These are phyloP conservation scores for Chrysocyon brachyurus DNA, from an alignment of 2,797 vertebrate genomes.

Conservation along the genomic window DNA sequence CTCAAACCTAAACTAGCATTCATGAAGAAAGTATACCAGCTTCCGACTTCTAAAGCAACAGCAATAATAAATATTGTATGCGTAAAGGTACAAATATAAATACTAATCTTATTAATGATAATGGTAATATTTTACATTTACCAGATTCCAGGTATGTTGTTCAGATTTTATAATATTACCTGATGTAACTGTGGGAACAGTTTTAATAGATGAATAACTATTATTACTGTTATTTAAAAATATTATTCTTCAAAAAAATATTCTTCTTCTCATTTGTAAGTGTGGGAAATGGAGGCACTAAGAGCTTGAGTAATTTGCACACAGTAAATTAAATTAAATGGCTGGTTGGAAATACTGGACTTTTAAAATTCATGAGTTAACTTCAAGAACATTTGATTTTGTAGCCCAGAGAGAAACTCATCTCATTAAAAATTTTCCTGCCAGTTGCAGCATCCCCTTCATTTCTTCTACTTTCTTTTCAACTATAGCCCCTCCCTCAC, in stretches of 20 bases:
- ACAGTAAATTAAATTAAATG: background rate
- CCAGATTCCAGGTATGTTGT: background rate
- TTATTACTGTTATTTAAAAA: background rate
- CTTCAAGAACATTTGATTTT: background rate
- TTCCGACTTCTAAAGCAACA: background rate
- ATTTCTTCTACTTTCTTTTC: background rate
- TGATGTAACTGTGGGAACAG: background rate
- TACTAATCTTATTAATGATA: background rate
- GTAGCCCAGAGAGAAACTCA: background rate
- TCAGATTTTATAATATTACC: background rate
- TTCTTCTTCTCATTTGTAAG: background rate
- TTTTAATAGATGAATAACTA: background rate
- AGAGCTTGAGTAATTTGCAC: background rate
- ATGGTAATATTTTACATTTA: background rate
- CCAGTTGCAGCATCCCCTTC: background rate
- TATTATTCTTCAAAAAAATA: background rate
- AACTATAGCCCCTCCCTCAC: background rate
- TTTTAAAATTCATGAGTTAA: conserved; percentile 21
- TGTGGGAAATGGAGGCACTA: background rate
- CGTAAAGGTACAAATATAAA: background rate
- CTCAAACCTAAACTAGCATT: background rate
- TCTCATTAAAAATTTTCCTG: background rate
- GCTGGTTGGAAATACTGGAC: background rate
- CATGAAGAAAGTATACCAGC: background rate
- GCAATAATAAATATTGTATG: background rate